Evolutionary conservation across 2,113 vertebrate species (phyloP), one percentile per base, ranked within the genome.

Genomic region (Saguinus midas): DNA sequence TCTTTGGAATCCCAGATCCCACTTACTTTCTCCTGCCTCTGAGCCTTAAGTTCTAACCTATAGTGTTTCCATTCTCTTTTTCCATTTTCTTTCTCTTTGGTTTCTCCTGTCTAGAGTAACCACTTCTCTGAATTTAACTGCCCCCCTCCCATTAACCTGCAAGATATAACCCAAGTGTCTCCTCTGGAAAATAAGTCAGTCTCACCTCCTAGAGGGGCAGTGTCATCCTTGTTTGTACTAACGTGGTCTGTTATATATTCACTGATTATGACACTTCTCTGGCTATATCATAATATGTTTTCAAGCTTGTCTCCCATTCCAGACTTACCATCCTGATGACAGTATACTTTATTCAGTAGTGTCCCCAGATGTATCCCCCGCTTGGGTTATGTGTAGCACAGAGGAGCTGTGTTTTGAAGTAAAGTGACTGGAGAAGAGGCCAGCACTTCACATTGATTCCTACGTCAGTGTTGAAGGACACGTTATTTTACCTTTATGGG

Each of bases 351-450:
- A 8, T 21, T 92, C 35, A 37, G 7, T 21, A 1, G 18, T 50
- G 8, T 66, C 14, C 23, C 3, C 32, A 20, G 0, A 32, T 43
- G 1, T 40, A 2, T 68, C 37, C 48, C 20, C 40, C 55, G 0
- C 35, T 86, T 87, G n/a, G 35, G 18, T 66, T 61, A 43, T 32
- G 20, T 58, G 32, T 72, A 37, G 37, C 45, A 55, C 32, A 45
- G 0, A 9, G 29, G 43, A 84, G n/a, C 50, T 92, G 14, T 21
- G 17, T 83, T 52, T 64, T 72, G 32, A 83, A 78, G 27, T 14
- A n/a, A 81, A 58, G 35, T 43, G 1, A 43, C 16, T 29, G 35
- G 64, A 25, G 5, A 73, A 86, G 40, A 87, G 29, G 48, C 11
- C 25, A 75, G 25, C 20, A 57, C 72, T 84, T 81, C 27, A 61